Evolutionary conservation across 2,888 invertebrate genomes (phyloP), one percentile per base, ranked within the genome.

Genomic region (Argyra leucocephala): DNA sequence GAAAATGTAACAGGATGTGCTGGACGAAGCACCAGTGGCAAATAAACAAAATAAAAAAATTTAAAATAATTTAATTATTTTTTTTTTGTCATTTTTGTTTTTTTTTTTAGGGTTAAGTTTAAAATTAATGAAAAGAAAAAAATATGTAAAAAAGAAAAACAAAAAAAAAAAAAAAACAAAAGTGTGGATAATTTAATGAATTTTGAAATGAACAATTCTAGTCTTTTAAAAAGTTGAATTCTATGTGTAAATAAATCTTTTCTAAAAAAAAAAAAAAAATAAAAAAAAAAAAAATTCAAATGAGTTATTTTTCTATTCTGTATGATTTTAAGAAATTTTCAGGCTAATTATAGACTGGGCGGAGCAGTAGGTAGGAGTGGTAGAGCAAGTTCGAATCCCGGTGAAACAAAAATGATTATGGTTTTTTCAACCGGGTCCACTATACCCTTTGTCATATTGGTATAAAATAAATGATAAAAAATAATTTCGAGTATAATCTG

Each of bases 1-100:
- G 90, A 90, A 71, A 89, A 91, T 76, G 90, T 93, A 15, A 84
- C 86, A 3, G 85, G 85, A 68, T 93, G 93, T 77, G 69, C 74
- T 5, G 69, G 69, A 48, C 15, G n/a, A 2, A 48, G 48, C 18
- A n/a, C n/a, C n/a, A 48, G 48, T 48, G 18, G 18, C 1, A 48
- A 48, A 48, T 48, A 48, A 48, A 48, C 18, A 48, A 48, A 48
- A 12, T 18, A 48, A 48, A 48, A 48, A 48, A 18, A 18, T 48
- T 15, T 48, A 37, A 48, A 18, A 10, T 31, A 31, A 31, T 10
- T 31, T 31, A 31, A 31, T n/a, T 31, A 31, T 31, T 31, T 31
- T 31, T 31, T 31, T 31, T 31, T 31, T 26, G 4, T 26, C 9
- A 10, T 31, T 31, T 31, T 31, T 26, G 4, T 26, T 26, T 31